Evolutionary conservation across 2,888 invertebrate species (phyloP).

Genomic region (Falcaria lacertinaria): DNA sequence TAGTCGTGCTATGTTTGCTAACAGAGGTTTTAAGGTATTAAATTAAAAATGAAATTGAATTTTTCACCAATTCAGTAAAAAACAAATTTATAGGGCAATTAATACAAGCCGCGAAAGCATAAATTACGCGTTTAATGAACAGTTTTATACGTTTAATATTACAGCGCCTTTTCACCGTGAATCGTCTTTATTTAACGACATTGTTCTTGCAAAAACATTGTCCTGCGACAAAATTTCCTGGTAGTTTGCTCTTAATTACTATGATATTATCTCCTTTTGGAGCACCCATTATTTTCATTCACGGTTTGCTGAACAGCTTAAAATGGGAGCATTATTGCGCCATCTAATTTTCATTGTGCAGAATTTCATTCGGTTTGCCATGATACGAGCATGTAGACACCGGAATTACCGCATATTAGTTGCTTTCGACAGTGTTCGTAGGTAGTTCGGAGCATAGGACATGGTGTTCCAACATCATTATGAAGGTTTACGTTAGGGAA

Average conservation of each 20-base stretch:
- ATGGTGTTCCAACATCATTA: conserved; percentile 40
- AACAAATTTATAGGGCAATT: conserved; percentile 44
- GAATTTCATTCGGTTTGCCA: conserved; percentile 41
- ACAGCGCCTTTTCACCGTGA: conserved; percentile 22
- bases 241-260: conserved; percentile 60
- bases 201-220: conserved; percentile 48
- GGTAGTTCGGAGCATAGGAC: too few species aligned
- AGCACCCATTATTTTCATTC: conserved; percentile 54
- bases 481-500: conserved; percentile 30
- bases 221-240: conserved; percentile 56
- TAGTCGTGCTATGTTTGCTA: conserved; percentile 15
- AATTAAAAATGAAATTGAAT: conserved; percentile 10
- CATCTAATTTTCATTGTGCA: conserved; percentile 50
- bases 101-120: conserved; percentile 46
- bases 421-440: conserved; percentile 29
- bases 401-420: conserved; percentile 32
- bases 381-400: conserved; percentile 15
- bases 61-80: conserved; percentile 28
- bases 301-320: conserved; percentile 59
- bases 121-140: conserved; percentile 48
- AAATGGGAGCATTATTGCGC: conserved; percentile 52
- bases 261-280: conserved; percentile 46
- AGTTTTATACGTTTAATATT: conserved; percentile 31
- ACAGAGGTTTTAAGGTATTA: conserved; percentile 1
- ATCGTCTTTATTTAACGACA: conserved; percentile 42